Conservation (phyloP, 2,888 invertebrate species). For the Xylota sylvarum region DNA sequence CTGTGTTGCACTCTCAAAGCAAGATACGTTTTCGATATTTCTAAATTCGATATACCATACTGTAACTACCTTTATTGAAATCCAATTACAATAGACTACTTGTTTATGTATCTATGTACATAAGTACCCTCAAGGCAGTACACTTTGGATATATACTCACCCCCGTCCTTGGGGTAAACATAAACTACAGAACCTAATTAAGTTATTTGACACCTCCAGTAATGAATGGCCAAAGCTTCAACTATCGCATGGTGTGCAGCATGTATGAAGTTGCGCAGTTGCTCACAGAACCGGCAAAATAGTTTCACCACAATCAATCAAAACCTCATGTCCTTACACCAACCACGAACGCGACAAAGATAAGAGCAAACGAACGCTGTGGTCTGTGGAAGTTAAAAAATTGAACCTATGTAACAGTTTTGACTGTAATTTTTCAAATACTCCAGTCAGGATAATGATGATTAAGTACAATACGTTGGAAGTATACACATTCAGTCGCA, state of each 20-base stretch:
- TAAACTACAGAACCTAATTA: slow-evolving; percentile 22
- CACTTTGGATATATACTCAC: too few species aligned
- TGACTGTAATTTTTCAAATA: slow-evolving; percentile 35
- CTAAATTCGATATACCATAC: too few species aligned
- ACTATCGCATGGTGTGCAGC: slow-evolving; percentile 26
- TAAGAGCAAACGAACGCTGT: slow-evolving; percentile 21
- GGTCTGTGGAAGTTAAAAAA: background rate
- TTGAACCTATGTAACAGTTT: slow-evolving; percentile 5
- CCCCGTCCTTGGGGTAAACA: too few species aligned
- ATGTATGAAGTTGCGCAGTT: slow-evolving; percentile 21
- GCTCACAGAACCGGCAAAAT: slow-evolving; percentile 8
- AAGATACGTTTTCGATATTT: too few species aligned
- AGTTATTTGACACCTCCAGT: slow-evolving; percentile 14
- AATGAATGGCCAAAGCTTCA: slow-evolving; percentile 25
- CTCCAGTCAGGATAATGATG: slow-evolving; percentile 22
- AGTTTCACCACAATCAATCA: slow-evolving; percentile 42
- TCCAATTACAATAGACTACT: too few species aligned
- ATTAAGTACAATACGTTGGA: slow-evolving; percentile 32
- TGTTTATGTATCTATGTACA: too few species aligned
- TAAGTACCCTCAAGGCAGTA: too few species aligned
- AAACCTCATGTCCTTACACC: slow-evolving; percentile 19
- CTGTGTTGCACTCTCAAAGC: too few species aligned
- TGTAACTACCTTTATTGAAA: too few species aligned
- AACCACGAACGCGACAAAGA: slow-evolving; percentile 33
- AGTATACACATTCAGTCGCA: slow-evolving; percentile 1